A percentile compares a stretch with the other conserved stretches of the same genome.
Conservation (phyloP, 2,113 vertebrate genomes). For the Aegotheles bennettii region DNA sequence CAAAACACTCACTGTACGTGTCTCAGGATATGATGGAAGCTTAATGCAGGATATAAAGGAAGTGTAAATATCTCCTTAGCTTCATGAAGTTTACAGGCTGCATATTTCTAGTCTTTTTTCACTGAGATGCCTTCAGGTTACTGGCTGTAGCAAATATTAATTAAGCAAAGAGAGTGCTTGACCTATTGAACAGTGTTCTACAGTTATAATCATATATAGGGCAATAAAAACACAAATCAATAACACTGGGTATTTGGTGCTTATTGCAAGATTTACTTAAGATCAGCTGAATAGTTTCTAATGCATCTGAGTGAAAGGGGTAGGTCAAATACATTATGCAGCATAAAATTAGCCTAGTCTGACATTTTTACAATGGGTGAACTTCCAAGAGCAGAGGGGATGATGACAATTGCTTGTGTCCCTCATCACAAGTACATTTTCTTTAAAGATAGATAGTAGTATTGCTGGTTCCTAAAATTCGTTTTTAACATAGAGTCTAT, state of each 20-base stretch:
- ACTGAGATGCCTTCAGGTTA: too few species aligned
- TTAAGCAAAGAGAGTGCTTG: slow-evolving; percentile 10
- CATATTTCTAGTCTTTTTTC: not conserved
- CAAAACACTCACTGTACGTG: not conserved
- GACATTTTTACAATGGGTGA: not conserved
- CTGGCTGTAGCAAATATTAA: too few species aligned
- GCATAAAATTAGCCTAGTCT: not conserved
- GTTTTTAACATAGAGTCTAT: not conserved
- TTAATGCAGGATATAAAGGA: not conserved
- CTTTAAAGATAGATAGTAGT: not conserved
- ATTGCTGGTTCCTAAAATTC: not conserved
- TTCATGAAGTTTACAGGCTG: not conserved
- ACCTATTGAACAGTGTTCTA: slow-evolving; percentile 16
- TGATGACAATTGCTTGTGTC: not conserved
- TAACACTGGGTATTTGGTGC: not conserved
- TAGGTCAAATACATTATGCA: slow-evolving; percentile 2
- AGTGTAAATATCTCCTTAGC: not conserved
- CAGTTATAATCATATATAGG: not conserved
- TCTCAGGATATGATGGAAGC: not conserved
- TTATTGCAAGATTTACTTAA: slow-evolving; percentile 21
- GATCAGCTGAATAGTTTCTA: slow-evolving; percentile 6
- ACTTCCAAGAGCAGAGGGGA: not conserved
- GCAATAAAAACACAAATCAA: slow-evolving; percentile 37
- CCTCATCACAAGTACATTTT: not conserved
- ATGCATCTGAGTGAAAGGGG: not conserved